Evolutionary conservation across 2,113 vertebrate species (phyloP), one percentile per base, ranked within the genome.

Genomic region (Perca flavescens): DNA sequence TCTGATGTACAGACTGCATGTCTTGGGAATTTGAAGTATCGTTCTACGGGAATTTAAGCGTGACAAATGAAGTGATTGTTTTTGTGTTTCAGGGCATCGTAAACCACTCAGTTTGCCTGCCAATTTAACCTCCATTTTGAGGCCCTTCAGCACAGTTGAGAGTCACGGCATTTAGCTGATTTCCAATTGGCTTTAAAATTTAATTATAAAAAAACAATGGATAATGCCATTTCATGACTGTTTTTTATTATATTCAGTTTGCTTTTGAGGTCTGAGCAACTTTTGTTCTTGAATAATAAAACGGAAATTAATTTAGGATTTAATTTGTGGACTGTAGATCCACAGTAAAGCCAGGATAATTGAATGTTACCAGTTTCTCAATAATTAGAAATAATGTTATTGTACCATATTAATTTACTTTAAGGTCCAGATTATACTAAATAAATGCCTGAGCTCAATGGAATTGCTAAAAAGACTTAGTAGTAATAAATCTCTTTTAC

Each of bases 11-110:
- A 80, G 58, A 61, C 69, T 62, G 58, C 66, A 83, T 70, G 77
- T 91, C 88, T 77, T 77, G 78, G 89, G 85, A 88, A 82, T 91
- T 75, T 89, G 73, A 72, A 90, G 78, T 64, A 80, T 84, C 53
- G 58, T 82, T 90, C 82, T 60, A 52, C 40, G 66, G 65, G 76
- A 91, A 88, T 91, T 81, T 75, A 71, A 84, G 84, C 64, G 21
- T 88, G 83, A 79, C 88, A 83, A 88, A 90, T 86, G 16, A 75
- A 88, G 67, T 85, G 84, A 90, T 85, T 91, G 83, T 88, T 85
- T 85, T 85, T 77, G 69, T 66, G 16, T 88, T 85, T 84, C 60
- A n/a, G 74, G 77, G 82, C 80, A 74, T 82, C 74, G 19, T 72
- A 72, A 84, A 86, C 64, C 73, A 58, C 69, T 22, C 69, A 64